Evolutionary conservation across 1,140 invertebrate genomes (phyloP).

Genomic region (Asobara japonica): DNA sequence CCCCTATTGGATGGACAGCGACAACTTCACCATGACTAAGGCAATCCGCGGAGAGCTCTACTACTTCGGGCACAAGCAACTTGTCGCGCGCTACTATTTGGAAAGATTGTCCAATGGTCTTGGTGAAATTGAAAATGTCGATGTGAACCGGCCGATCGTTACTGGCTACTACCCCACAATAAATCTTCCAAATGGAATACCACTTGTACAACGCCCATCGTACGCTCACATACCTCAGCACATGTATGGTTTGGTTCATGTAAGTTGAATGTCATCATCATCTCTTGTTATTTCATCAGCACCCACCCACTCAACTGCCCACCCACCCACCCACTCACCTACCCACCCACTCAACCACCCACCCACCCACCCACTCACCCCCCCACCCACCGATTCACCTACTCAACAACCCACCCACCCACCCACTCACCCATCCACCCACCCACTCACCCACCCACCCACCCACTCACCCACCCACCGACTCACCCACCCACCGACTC

Average conservation of each 20-base stretch:
- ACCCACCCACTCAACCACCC: no score
- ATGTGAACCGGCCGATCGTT: constrained; percentile 65
- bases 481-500: no score
- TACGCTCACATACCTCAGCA: constrained; percentile 55
- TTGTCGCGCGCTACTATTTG: constrained; percentile 74
- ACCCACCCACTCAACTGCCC: no score
- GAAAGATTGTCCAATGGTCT: constrained; percentile 74
- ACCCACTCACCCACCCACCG: no score
- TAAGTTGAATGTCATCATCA: no score
- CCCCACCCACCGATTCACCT: no score
- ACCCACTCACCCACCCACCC: no score
- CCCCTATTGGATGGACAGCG: constrained; percentile 71
- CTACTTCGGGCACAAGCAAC: constrained; percentile 71
- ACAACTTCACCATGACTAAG: constrained; percentile 63
- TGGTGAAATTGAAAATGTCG: constrained; percentile 70
- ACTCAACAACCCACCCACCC: no score
- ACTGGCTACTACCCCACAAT: constrained; percentile 74
- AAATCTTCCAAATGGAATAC: constrained; percentile 72
- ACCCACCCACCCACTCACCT: no score
- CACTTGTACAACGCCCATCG: constrained; percentile 71
- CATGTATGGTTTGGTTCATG: constrained; percentile 47
- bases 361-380: no score
- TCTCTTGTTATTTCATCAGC: no score
- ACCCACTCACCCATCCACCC: no score
- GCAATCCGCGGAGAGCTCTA: constrained; percentile 73